These are phyloP conservation scores for Drosophila hydei DNA, from an alignment of 1,140 invertebrate species.

Conservation along the genomic window DNA sequence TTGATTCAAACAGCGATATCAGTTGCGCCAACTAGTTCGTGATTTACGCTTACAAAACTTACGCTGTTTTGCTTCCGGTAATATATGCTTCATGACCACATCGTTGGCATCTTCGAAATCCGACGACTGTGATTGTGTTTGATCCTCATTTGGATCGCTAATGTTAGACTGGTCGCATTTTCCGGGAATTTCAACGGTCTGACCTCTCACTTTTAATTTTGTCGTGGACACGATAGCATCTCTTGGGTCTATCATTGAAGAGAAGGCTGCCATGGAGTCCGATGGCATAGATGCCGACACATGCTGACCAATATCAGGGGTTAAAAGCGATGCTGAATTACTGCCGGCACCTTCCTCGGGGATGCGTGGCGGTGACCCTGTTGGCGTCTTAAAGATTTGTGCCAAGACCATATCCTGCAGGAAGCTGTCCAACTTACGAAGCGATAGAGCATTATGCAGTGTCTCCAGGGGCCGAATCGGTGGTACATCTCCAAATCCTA, in stretches of 20 bases:
- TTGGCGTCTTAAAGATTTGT: slow-evolving; percentile 88
- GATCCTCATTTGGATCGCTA: not conserved
- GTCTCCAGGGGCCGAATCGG: slow-evolving; percentile 97
- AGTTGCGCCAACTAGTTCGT: slow-evolving; percentile 12
- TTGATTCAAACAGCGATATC: not conserved
- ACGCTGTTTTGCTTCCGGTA: slow-evolving; percentile 23
- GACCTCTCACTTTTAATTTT: not conserved
- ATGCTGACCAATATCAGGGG: not conserved
- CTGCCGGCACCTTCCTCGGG: slow-evolving; percentile 14
- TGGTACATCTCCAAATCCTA: slow-evolving; percentile 94
- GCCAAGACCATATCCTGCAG: slow-evolving; percentile 92
- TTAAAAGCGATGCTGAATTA: not conserved
- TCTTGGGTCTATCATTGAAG: not conserved
- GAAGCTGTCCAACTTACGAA: slow-evolving; percentile 94
- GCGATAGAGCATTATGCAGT: slow-evolving; percentile 96
- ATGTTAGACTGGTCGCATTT: not conserved
- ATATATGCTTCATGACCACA: slow-evolving; percentile 6
- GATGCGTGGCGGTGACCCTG: slow-evolving; percentile 88
- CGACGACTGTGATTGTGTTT: not conserved
- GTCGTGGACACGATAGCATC: not conserved
- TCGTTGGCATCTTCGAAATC: slow-evolving; percentile 11
- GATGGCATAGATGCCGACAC: slow-evolving; percentile 2
- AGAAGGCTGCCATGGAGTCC: slow-evolving; percentile 1
- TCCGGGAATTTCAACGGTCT: not conserved
- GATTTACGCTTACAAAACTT: slow-evolving; percentile 30